Percentiles rank a stretch among this genome's conserved stretches.
Conservation (phyloP, 2,113 vertebrate genomes). For the pig (Sus scrofa) region T2T-Sscrofa CM000817.6:38451001-38451500, state of each 20-base stretch:
- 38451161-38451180: not conserved
- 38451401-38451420: not conserved
- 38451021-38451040: not conserved
- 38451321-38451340: not conserved
- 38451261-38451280: not conserved
- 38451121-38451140: not conserved
- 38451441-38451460: conserved; percentile 2
- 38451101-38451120: not conserved
- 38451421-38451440: not conserved
- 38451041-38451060: not conserved
- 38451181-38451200: not conserved
- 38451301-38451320: not conserved
- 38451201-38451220: conserved; percentile 2
- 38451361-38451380: not conserved
- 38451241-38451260: not conserved
- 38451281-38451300: not conserved
- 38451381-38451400: not conserved
- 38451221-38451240: not conserved
- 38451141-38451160: not conserved
- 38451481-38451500: not conserved
- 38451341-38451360: not conserved
- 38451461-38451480: not conserved
- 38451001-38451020: not conserved
- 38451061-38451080: not conserved
- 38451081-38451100: not conserved